Evolutionary conservation across 2,113 vertebrate species (phyloP).

Genomic region (Cairina moschata): DNA sequence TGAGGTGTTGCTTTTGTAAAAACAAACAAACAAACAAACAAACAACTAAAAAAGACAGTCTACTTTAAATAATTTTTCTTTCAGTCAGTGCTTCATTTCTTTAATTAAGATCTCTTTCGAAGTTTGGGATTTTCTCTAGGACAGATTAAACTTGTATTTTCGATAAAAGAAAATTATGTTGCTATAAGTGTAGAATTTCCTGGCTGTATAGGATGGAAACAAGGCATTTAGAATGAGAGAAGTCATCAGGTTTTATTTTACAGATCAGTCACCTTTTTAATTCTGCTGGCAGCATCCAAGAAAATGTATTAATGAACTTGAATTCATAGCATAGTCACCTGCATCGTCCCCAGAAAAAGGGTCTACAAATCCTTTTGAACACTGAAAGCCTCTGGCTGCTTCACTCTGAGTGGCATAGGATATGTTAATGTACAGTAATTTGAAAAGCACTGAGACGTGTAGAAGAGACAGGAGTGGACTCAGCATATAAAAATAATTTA

Average conservation of each 20-base stretch:
- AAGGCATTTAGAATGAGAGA: neutral
- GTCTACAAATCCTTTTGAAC: neutral
- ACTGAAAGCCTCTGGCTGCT: neutral
- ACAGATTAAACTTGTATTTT: neutral
- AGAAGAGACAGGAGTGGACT: neutral
- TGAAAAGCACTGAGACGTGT: neutral
- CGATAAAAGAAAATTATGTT: neutral
- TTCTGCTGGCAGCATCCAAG: neutral
- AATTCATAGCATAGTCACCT: neutral
- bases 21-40: neutral
- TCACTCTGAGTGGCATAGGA: neutral
- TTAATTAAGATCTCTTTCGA: neutral
- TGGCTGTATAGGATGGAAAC: neutral
- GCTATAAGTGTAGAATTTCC: neutral
- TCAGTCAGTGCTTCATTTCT: neutral
- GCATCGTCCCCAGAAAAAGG: neutral
- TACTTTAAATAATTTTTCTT: neutral
- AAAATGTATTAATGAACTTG: neutral
- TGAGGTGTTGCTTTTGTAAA: neutral
- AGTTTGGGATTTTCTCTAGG: neutral
- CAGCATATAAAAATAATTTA: slow-evolving; percentile 3
- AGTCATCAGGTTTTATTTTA: neutral
- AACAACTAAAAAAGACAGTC: neutral
- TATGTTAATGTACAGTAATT: neutral
- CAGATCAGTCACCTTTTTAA: neutral